phyloP scores from a whole-genome alignment of 2,888 invertebrate species.

The Lordiphosa fenestrarum region DNA sequence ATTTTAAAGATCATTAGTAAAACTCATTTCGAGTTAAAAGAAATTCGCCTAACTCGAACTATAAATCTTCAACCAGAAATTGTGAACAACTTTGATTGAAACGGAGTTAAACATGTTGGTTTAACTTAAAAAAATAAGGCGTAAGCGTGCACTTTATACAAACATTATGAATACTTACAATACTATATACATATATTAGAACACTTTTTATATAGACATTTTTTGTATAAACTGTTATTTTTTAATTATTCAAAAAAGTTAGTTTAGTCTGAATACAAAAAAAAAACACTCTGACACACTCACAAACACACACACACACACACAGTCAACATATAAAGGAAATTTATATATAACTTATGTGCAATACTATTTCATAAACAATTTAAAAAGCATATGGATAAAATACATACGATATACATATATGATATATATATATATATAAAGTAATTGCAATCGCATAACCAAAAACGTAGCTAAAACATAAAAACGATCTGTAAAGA shows the following conservation, averaged over 20 bases:
- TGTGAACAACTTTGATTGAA: slow-evolving; percentile 16
- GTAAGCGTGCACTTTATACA: slow-evolving; percentile 21
- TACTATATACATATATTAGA: slow-evolving; percentile 36
- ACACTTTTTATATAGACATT: slow-evolving; percentile 73
- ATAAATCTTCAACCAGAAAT: background rate
- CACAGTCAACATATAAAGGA: slow-evolving; percentile 30
- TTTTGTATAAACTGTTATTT: slow-evolving; percentile 71
- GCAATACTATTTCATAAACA: slow-evolving; percentile 66
- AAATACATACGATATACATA: slow-evolving; percentile 38
- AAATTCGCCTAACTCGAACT: too few relatives aligned
- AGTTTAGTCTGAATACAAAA: slow-evolving; percentile 37
- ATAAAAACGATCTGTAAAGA: slow-evolving; percentile 28
- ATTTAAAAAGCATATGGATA: slow-evolving; percentile 40
- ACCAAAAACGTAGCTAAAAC: slow-evolving; percentile 54
- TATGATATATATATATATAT: slow-evolving; percentile 24
- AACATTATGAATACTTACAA: slow-evolving; percentile 42
- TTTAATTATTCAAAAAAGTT: slow-evolving; percentile 32
- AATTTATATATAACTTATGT: slow-evolving; percentile 51
- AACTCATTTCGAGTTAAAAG: too few relatives aligned
- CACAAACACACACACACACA: background rate
- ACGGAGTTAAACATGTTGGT: slow-evolving; percentile 8
- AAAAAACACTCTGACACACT: slow-evolving; percentile 23
- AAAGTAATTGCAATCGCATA: slow-evolving; percentile 54
- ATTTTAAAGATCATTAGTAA: too few relatives aligned
- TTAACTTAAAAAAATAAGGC: slow-evolving; percentile 16